A percentile compares a stretch with the other conserved stretches of the same genome.
These are phyloP conservation scores for Adelphocoris suturalis DNA, from an alignment of 2,888 invertebrate species.

Conservation along the genomic window DNA sequence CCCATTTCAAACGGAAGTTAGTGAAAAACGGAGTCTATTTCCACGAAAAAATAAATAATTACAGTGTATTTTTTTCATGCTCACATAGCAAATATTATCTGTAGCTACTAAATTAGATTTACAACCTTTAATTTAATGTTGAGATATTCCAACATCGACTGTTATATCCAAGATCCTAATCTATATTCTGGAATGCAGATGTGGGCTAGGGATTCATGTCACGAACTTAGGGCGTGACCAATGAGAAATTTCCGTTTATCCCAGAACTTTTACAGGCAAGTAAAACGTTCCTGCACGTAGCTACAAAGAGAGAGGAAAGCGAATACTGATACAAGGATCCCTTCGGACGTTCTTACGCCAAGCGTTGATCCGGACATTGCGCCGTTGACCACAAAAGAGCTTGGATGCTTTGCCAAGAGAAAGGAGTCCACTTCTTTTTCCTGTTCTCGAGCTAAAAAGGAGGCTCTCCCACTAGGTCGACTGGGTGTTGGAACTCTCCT, in stretches of 20 bases:
- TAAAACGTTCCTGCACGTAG: conserved; percentile 7
- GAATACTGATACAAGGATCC: conserved; percentile 11
- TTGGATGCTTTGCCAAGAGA: conserved; percentile 22
- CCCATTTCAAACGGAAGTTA: too few relatives aligned
- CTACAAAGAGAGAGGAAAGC: neutral
- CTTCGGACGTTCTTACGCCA: conserved; percentile 6
- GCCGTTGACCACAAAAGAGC: conserved; percentile 15
- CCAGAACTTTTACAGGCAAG: neutral
- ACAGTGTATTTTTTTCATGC: too few relatives aligned
- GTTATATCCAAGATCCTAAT: too few relatives aligned
- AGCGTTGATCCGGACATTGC: conserved; percentile 8
- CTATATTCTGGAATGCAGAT: neutral
- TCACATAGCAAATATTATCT: too few relatives aligned
- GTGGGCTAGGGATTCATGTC: neutral
- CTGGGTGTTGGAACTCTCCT: neutral
- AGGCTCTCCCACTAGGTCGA: conserved; percentile 23
- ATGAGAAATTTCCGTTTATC: neutral
- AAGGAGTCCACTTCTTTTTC: conserved; percentile 32
- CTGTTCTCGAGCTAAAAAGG: conserved; percentile 14
- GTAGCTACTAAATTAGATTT: too few relatives aligned
- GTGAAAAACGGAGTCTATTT: too few relatives aligned
- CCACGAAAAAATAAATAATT: too few relatives aligned
- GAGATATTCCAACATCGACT: too few relatives aligned
- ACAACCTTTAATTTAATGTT: too few relatives aligned
- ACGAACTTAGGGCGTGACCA: neutral